Evolutionary conservation across 2,888 invertebrate genomes (phyloP), one percentile per base, ranked within the genome.

Genomic region (Synanthedon tipuliformis): DNA sequence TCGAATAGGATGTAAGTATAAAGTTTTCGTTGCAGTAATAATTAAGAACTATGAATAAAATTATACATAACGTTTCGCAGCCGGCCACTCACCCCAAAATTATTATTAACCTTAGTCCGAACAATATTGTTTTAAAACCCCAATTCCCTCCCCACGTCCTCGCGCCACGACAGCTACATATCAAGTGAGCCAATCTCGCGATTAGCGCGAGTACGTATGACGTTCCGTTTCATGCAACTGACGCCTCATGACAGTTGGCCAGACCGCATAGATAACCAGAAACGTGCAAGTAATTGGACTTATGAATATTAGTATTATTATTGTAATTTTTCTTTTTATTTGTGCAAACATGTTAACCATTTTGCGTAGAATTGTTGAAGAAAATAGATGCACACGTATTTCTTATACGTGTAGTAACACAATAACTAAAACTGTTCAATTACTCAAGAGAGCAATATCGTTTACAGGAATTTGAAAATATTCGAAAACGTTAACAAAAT

Each of bases 201-300:
- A 78, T 77, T 74, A 78, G 65, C 68, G 63, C 55, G 51, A 53
- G 56, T 64, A 52, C 56, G 56, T 63, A 56, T 72, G 75, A 73
- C 81, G 75, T 79, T 69, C 59, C 75, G 69, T 78, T 78, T 75
- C 76, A 81, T 73, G 72, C 84, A 83, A 80, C 83, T 81, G 83
- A 67, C 75, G 70, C 66, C 50, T 53, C 56, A 61, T 71, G 78
- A 74, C 84, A 84, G 84, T 80, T 84, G 84, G 75, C 63, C 62
- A 58, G 54, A 58, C 59, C 60, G 65, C 65, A 67, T 69, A 71
- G 69, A 66, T 70, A 64, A 68, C 68, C 63, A 64, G 59, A 58
- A 64, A 69, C 61, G 58, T 34, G 34, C 34, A 34, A 34, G 54
- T 41, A 68, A 66, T 69, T 63, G 56, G 54, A 53, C 54, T 58